Evolutionary conservation across 23 tunicate species (phyloP), one percentile per base, ranked within the genome.

Genomic region (Trididemnum nubilum): DNA sequence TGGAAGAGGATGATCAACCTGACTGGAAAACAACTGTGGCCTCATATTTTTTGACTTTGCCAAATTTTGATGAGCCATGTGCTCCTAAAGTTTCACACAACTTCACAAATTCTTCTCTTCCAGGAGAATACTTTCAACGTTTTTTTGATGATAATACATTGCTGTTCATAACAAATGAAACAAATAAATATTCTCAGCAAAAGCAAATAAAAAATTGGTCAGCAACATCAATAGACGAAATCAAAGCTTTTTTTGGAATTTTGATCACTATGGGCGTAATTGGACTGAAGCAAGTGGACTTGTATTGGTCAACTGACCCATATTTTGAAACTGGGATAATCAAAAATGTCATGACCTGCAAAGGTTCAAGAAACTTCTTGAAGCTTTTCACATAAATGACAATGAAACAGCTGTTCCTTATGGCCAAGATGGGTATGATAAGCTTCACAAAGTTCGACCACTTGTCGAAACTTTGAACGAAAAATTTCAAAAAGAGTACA

Each of bases 401-500:
- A 73, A 73, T 35, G 25, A 73, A 5, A 23, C 58, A 2, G 79
- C 79, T 2, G 79, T 36, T 36, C 12, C n/a, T 1, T 58, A 73
- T 40, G 79, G 79, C 4, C 7, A 34, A 23, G 54, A 27, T 5
- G 59, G 79, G 1, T 73, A 73, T 33, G 82, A 78, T 31, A 78
- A 78, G 58, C 38, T 78, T 2, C 70, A 58, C 21, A 58, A 78
- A 26, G 70, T 78, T 54, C 35, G 82, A 4, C 82, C 73, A 2
- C 12, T 78, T 23, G 70, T 78, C 3, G 82, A 78, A 2, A 24
- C 2, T 12, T 9, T 52, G 12, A 78, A 59, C 30, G 22, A 1
- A 22, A 78, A 54, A 57, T 78, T 29, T 54, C 75, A 57, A 28
- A 27, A 78, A 2, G 70, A 78, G 57, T 78, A 78, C 33, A 78